Evolutionary conservation across 2,797 vertebrate species (phyloP), one percentile per base, ranked within the genome.

Genomic region (Paedocypris micromegethes): DNA sequence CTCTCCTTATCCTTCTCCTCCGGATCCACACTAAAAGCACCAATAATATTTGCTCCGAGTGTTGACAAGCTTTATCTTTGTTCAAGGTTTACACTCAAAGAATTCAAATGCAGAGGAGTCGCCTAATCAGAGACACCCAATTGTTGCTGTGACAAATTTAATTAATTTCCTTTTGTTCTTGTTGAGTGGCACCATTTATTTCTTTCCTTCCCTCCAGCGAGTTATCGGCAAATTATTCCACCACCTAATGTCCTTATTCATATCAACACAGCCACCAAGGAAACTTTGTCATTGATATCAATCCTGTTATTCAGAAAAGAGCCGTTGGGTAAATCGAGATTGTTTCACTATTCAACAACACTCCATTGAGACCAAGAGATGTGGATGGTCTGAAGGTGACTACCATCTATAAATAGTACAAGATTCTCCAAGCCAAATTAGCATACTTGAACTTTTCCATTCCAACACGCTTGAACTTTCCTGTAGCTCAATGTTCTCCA

Each of bases 151-250:
- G 83, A 87, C 82, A 87, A 87, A 86, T 87, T 86, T 75, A 87
- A 89, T 90, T 87, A 86, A 88, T 87, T 87, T 83, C 62, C 81
- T 88, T 86, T 86, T 85, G 77, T 83, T 86, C 78, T 74, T 45
- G 78, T 69, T 83, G 81, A 89, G 79, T 89, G 86, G 88, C 86
- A 88, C 83, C 82, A 87, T 86, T 87, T 75, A 75, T 86, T 89
- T 87, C 85, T 82, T 79, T 23, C 23, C 23, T 23, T 79, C 82
- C 82, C 76, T 79, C 46, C 56, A 83, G 81, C 83, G 76, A 82
- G 73, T 84, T 84, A 80, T 84, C 83, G 77, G 80, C 73, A 87
- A 86, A 88, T 88, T 80, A 76, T 81, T 79, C 87, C 79, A 81
- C 78, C 79, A 85, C 81, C 86, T 82, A 74, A 86, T 83, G 82